Conservation (phyloP, 2,888 invertebrate genomes). For the Ectropis crepuscularia region DNA sequence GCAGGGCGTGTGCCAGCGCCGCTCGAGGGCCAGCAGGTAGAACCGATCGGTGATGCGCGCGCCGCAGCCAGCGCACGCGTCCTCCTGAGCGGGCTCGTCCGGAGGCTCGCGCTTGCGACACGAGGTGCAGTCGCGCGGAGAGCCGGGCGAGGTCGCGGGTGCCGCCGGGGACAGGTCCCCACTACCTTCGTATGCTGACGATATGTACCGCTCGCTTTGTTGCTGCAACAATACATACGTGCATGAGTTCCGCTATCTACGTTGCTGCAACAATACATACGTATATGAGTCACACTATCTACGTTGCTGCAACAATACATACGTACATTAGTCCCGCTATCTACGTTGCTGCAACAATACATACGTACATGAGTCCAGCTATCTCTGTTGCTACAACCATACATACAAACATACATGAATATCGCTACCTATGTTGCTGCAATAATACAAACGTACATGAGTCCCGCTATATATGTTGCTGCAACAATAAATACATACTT, state of each 20-base stretch:
- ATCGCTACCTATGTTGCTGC: too few species aligned
- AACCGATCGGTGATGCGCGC: slow-evolving; percentile 94
- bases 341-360: too few species aligned
- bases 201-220: slow-evolving; percentile 89
- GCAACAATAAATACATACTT: too few species aligned
- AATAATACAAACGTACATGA: too few species aligned
- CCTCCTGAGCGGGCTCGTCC: slow-evolving; percentile 75
- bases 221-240: slow-evolving; percentile 69
- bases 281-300: too few species aligned
- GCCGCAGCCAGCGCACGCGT: slow-evolving; percentile 95
- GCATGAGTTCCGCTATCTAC: background rate
- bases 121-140: slow-evolving; percentile 85
- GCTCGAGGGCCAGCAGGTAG: slow-evolving; percentile 95
- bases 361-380: too few species aligned
- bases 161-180: slow-evolving; percentile 90
- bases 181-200: slow-evolving; percentile 89
- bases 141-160: slow-evolving; percentile 87
- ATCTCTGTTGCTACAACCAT: too few species aligned
- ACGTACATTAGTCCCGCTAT: background rate
- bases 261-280: too few species aligned
- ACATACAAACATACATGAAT: too few species aligned
- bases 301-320: background rate
- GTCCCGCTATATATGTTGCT: too few species aligned
- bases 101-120: slow-evolving; percentile 85
- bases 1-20: slow-evolving; percentile 97